Evolutionary conservation across 2,797 vertebrate species (phyloP).

Genomic region (Pampus argenteus): DNA sequence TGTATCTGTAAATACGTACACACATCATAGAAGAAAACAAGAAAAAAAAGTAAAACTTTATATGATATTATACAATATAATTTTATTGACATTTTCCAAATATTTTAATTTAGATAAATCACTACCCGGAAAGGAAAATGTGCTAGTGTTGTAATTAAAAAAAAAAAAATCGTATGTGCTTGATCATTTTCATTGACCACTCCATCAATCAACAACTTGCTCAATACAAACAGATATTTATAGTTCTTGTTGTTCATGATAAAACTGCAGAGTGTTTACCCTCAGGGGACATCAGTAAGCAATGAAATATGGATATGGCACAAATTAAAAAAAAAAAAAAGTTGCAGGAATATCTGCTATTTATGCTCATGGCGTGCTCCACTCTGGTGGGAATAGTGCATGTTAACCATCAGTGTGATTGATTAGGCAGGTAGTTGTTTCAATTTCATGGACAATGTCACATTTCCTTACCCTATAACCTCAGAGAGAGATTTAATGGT

Average conservation of each 20-base stretch:
- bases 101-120: conserved; percentile 62
- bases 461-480: conserved; percentile 75
- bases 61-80: conserved; percentile 10
- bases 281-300: conserved; percentile 53
- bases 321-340: conserved; percentile 74
- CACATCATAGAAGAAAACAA: neutral
- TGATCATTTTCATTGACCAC: conserved; percentile 73
- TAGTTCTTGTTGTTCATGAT: conserved; percentile 54
- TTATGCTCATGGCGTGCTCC: conserved; percentile 48
- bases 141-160: conserved; percentile 67
- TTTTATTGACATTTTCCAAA: conserved; percentile 29
- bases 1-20: neutral
- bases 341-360: conserved; percentile 65
- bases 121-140: conserved; percentile 52
- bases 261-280: conserved; percentile 66
- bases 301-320: conserved; percentile 71
- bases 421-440: conserved; percentile 73
- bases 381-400: conserved; percentile 52
- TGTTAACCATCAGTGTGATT: conserved; percentile 71
- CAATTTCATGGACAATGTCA: conserved; percentile 78
- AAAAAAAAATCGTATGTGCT: conserved; percentile 72
- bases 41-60: conserved; percentile 5
- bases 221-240: conserved; percentile 65
- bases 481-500: conserved; percentile 77
- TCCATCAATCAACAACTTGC: conserved; percentile 65